A percentile compares a stretch with the other conserved stretches of the same genome.
These are phyloP conservation scores for Thalassophryne amazonica DNA, from an alignment of 2,797 vertebrate species.

Conservation along the genomic window DNA sequence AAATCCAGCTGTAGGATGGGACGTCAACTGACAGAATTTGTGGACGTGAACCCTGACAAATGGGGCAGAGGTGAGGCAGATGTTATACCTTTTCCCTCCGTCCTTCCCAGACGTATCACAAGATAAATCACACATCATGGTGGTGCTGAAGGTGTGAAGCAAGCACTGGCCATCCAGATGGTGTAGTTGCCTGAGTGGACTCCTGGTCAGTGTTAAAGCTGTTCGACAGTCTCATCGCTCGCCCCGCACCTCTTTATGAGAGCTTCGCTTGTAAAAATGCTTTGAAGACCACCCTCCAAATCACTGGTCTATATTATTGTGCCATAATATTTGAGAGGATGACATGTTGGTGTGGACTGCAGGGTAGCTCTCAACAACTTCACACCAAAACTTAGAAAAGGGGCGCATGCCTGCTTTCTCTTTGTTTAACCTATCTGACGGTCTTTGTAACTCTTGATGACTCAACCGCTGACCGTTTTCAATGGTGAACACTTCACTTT, in stretches of 20 bases:
- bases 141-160: constrained; percentile 23
- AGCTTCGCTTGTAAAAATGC: constrained; percentile 48
- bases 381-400: constrained; percentile 25
- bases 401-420: constrained; percentile 31
- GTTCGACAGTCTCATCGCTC: constrained; percentile 54
- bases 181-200: constrained; percentile 24
- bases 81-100: constrained; percentile 25
- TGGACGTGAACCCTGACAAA: constrained; percentile 31
- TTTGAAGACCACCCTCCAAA: constrained; percentile 57
- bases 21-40: constrained; percentile 49
- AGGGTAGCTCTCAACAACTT: constrained; percentile 54
- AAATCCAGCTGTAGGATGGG: constrained; percentile 27
- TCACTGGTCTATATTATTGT: constrained; percentile 49
- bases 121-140: not conserved
- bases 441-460: not conserved
- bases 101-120: constrained; percentile 2
- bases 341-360: constrained; percentile 6
- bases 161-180: constrained; percentile 38
- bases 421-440: constrained; percentile 22
- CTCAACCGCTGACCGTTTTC: no score
- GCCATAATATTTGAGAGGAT: constrained; percentile 26
- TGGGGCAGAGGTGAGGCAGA: constrained; percentile 20
- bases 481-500: no score
- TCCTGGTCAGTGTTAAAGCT: constrained; percentile 47
- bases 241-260: constrained; percentile 68